Evolutionary conservation across 2,113 vertebrate genomes (phyloP).

Genomic region (Chunga burmeisteri): DNA sequence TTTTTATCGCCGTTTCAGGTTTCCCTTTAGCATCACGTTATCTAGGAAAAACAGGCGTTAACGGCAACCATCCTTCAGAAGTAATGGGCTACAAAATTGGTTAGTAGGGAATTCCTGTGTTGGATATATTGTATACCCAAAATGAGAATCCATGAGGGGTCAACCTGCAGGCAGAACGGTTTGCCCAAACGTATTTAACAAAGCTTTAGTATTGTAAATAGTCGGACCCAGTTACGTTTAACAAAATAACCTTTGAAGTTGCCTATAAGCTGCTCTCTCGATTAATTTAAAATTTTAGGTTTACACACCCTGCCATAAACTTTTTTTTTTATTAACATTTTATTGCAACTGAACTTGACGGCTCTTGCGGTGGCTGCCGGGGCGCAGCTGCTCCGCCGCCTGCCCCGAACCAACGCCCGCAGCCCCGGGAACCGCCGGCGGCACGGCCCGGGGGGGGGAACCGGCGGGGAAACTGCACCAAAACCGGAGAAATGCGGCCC

Average conservation of each 20-base stretch:
- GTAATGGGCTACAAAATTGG: rapidly evolving
- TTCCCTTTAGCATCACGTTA: neutral
- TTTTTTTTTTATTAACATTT: constrained; percentile 67
- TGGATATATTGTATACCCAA: rapidly evolving
- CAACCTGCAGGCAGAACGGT: neutral
- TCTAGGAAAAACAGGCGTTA: neutral
- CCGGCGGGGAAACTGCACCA: no score
- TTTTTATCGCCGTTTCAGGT: neutral
- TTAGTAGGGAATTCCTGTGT: no score
- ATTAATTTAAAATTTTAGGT: constrained; percentile 70
- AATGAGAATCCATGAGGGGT: neutral
- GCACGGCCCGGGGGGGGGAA: no score
- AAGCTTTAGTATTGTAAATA: neutral
- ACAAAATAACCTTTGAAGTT: constrained; percentile 61
- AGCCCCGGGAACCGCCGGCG: no score
- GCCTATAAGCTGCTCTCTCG: neutral
- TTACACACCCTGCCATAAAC: constrained; percentile 76
- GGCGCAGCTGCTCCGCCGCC: no score
- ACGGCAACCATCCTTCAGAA: neutral
- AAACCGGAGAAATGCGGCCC: no score
- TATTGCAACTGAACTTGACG: constrained; percentile 74
- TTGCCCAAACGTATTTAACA: neutral
- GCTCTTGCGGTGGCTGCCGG: neutral
- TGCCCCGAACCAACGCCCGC: no score
- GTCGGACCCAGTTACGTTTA: neutral